Evolutionary conservation across 2,888 invertebrate species (phyloP).

Genomic region (Lottia scabra): DNA sequence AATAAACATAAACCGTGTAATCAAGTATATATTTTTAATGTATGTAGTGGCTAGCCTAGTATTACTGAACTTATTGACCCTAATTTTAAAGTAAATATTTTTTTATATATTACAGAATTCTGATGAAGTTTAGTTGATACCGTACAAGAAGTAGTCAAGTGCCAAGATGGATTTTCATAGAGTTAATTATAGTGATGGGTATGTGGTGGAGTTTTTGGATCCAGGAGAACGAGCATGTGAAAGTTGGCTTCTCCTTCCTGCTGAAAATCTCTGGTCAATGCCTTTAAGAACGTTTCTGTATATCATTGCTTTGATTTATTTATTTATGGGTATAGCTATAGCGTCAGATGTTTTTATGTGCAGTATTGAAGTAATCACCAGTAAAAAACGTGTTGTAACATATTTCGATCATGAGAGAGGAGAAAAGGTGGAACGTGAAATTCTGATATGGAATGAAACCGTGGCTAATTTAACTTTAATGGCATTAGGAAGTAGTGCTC

Average conservation of each 20-base stretch:
- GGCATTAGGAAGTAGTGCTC: conserved; percentile 66
- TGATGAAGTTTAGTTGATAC: too few relatives aligned
- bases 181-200: conserved; percentile 49
- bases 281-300: conserved; percentile 60
- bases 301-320: conserved; percentile 57
- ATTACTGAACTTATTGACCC: too few relatives aligned
- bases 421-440: conserved; percentile 55
- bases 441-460: conserved; percentile 66
- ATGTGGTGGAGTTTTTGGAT: conserved; percentile 51
- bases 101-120: too few relatives aligned
- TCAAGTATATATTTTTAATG: too few relatives aligned
- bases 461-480: conserved; percentile 66
- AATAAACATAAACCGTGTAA: too few relatives aligned
- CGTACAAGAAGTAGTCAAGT: too few relatives aligned
- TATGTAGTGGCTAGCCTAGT: too few relatives aligned
- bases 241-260: conserved; percentile 63
- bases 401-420: conserved; percentile 60
- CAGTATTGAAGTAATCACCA: conserved; percentile 66
- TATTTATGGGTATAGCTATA: conserved; percentile 65
- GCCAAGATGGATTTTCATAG: too few relatives aligned
- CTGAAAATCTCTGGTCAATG: conserved; percentile 63
- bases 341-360: conserved; percentile 66
- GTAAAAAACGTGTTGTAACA: conserved; percentile 58
- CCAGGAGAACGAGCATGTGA: conserved; percentile 42
- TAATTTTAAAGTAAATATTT: too few relatives aligned